A percentile compares a stretch with the other conserved stretches of the same genome.
phyloP scores from a whole-genome alignment of 2,113 vertebrate species.

The Phainopepla nitens region DNA sequence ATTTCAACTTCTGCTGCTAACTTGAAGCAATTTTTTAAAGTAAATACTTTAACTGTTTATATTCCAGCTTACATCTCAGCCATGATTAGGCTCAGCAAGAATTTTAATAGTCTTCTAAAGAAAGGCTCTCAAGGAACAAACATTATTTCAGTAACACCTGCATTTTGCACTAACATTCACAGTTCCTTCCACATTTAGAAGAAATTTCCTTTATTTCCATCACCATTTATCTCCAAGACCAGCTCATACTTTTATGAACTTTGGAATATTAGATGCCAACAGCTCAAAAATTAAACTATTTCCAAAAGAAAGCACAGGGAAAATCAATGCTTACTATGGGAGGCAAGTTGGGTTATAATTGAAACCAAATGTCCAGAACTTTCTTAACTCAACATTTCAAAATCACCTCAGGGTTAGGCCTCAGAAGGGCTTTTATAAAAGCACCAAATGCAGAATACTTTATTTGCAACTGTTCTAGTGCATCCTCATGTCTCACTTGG shows the following conservation, averaged over 20 bases:
- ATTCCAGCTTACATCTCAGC: background rate
- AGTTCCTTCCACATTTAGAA: background rate
- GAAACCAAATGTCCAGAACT: background rate
- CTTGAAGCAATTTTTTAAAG: background rate
- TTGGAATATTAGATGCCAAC: background rate
- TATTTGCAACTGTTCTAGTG: background rate
- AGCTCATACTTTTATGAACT: background rate
- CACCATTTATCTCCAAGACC: background rate
- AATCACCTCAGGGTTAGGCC: background rate
- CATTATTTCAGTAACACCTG: background rate
- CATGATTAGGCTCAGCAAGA: background rate
- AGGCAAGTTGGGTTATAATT: background rate
- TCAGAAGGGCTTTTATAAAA: background rate
- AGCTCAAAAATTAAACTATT: background rate
- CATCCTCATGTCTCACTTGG: background rate
- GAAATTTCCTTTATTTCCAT: background rate
- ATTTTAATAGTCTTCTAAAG: background rate
- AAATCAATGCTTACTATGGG: background rate
- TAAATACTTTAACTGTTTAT: background rate
- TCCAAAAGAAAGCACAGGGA: background rate
- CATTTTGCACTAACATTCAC: background rate
- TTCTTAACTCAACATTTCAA: background rate
- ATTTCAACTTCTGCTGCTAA: background rate
- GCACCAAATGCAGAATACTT: background rate
- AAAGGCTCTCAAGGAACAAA: background rate